Evolutionary conservation across 2,797 vertebrate genomes (phyloP), one percentile per base, ranked within the genome.

Genomic region (Enteromius trimaculatus): DNA sequence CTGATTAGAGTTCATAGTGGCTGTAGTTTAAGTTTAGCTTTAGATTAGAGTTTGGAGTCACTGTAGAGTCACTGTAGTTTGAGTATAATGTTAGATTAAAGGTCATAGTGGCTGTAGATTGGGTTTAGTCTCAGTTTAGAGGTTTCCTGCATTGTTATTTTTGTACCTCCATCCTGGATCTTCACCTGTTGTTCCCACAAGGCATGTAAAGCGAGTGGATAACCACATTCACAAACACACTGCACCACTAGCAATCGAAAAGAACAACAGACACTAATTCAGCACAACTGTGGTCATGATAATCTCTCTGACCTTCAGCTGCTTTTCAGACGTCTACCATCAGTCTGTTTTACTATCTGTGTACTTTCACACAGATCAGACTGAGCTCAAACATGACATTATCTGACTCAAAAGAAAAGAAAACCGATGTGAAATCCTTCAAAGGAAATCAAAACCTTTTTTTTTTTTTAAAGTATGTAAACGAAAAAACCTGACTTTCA

Each of bases 121-220:
- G 31, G 0, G 72, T 65, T 69, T 23, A 62, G 44, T 7, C 1
- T 74, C 17, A 0, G 23, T 37, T 66, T 37, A 66, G 31, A 62
- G 60, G 14, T 31, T 17, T 62, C 26, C 4, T 71, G 4, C 77
- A 9, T 10, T 74, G 72, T 81, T 21, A 58, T 49, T 71, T 53
- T 19, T 75, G 58, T 89, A 89, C 88, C 88, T 89, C 88, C 88
- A 89, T 89, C 79, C 39, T 87, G 86, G 74, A 77, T 81, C 74
- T 86, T 86, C 64, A 87, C 44, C 51, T 79, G 47, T 82, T 44
- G 71, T 39, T 82, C 55, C 79, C 75, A 82, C 68, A 69, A 84
- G 29, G 37, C 85, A 86, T 84, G 72, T 70, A 66, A 68, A 60
- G 64, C 71, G 13, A 71, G 23, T 77, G 42, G 62, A 76, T 17